A percentile compares a stretch with the other conserved stretches of the same genome.
phyloP scores from a whole-genome alignment of 2,888 invertebrate species.

The Diaphora mendica region DNA sequence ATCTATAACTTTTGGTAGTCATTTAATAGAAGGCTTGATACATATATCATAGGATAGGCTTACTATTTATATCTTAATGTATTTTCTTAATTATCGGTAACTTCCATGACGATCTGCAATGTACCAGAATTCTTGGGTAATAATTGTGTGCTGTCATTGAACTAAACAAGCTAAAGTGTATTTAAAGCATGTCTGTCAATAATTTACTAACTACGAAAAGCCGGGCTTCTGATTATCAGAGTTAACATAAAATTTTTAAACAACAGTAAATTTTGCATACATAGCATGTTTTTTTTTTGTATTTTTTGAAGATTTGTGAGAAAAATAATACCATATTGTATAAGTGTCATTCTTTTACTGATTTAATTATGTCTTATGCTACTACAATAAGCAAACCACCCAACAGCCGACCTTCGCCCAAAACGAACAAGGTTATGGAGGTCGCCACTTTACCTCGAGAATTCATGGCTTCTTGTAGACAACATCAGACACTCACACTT shows the following conservation, averaged over 20 bases:
- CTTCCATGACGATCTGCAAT: conserved; percentile 52
- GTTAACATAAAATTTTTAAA: neutral
- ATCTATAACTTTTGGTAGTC: neutral
- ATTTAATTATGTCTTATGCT: neutral
- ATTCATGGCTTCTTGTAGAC: neutral
- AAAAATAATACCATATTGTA: neutral
- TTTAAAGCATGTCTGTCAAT: conserved; percentile 30
- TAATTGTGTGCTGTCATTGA: conserved; percentile 45
- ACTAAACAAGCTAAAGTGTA: conserved; percentile 24
- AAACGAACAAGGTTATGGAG: neutral
- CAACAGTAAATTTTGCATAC: neutral
- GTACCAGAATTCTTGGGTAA: conserved; percentile 80
- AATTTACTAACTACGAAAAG: conserved; percentile 1
- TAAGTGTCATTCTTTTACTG: neutral
- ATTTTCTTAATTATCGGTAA: conserved; percentile 70
- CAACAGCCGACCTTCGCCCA: neutral
- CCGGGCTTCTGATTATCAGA: neutral
- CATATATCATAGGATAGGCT: no score
- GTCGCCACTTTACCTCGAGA: no score
- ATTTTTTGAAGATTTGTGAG: neutral
- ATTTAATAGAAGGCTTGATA: no score
- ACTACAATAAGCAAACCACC: neutral
- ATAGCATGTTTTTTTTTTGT: neutral
- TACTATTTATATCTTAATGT: conserved; percentile 36
- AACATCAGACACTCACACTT: neutral